These are phyloP conservation scores for Scyliorhinus canicula DNA, from an alignment of 2,797 vertebrate genomes.

Conservation along the genomic window DNA sequence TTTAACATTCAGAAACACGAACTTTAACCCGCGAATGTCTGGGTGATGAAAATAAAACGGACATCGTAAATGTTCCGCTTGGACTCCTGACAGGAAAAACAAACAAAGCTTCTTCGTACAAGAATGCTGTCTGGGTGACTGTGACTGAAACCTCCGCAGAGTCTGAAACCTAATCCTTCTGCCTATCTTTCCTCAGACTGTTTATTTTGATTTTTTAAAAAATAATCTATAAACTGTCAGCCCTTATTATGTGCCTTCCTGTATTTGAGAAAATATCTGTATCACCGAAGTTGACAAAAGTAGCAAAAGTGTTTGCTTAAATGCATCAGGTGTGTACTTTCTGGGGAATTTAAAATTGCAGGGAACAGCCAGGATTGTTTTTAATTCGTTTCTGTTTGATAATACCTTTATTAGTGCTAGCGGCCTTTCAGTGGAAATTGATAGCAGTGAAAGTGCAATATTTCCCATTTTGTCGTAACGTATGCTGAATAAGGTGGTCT, in stretches of 20 bases:
- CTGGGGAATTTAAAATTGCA: neutral
- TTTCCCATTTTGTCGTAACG: neutral
- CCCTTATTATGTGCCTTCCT: neutral
- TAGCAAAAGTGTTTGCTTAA: neutral
- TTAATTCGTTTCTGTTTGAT: neutral
- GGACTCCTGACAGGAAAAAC: slow-evolving; percentile 46
- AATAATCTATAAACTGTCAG: slow-evolving; percentile 24
- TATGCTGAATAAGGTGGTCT: neutral
- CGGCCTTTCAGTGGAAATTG: neutral
- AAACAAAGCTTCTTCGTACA: slow-evolving; percentile 48
- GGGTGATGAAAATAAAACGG: slow-evolving; percentile 49
- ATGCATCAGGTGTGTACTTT: too few relatives aligned
- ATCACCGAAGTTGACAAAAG: neutral
- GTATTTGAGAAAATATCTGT: slow-evolving; percentile 11
- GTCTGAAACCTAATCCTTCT: slow-evolving; percentile 47
- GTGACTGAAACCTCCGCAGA: slow-evolving; percentile 39
- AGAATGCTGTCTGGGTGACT: slow-evolving; percentile 44
- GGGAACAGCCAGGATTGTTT: neutral
- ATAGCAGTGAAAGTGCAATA: neutral
- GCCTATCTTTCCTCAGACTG: slow-evolving; percentile 46
- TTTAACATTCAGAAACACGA: slow-evolving; percentile 51
- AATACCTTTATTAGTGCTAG: neutral
- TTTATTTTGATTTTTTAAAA: slow-evolving; percentile 16
- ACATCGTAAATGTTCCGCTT: slow-evolving; percentile 50
- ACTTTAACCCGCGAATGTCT: slow-evolving; percentile 49